phyloP scores from a whole-genome alignment of 2,113 vertebrate genomes.

The Baryphthengus martii region DNA sequence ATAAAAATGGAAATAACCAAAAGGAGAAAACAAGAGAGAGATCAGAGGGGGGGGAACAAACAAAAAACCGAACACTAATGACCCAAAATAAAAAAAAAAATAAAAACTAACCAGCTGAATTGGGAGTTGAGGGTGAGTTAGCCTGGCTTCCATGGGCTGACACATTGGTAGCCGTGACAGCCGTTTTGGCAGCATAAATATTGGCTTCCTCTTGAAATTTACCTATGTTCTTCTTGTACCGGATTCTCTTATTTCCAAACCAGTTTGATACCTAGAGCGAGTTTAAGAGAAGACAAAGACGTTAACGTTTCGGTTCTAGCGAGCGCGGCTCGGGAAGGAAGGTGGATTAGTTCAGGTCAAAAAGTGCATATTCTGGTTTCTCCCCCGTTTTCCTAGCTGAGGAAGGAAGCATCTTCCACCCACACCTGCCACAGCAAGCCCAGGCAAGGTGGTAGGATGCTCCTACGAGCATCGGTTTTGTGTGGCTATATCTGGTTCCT shows the following conservation, averaged over 20 bases:
- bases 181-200: conserved; percentile 99
- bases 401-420: neutral
- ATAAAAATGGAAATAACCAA: neutral
- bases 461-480: neutral
- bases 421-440: fast-evolving
- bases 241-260: conserved; percentile 99
- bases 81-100: conserved; percentile 66
- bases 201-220: conserved; percentile 99
- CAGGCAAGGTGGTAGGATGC: neutral
- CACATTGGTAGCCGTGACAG: conserved; percentile 94
- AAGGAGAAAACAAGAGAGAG: neutral
- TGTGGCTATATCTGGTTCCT: neutral
- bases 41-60: neutral
- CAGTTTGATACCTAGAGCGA: conserved; percentile 95
- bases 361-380: neutral
- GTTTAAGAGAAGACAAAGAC: conserved; percentile 51
- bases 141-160: conserved; percentile 98
- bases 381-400: neutral
- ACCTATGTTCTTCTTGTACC: conserved; percentile 99
- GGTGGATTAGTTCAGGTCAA: neutral
- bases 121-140: conserved; percentile 98
- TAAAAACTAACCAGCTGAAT: conserved; percentile 94
- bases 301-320: neutral
- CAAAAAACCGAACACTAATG: conserved; percentile 14
- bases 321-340: neutral